Evolutionary conservation across 2,888 invertebrate genomes (phyloP).

Genomic region (Clepsis dumicolana): DNA sequence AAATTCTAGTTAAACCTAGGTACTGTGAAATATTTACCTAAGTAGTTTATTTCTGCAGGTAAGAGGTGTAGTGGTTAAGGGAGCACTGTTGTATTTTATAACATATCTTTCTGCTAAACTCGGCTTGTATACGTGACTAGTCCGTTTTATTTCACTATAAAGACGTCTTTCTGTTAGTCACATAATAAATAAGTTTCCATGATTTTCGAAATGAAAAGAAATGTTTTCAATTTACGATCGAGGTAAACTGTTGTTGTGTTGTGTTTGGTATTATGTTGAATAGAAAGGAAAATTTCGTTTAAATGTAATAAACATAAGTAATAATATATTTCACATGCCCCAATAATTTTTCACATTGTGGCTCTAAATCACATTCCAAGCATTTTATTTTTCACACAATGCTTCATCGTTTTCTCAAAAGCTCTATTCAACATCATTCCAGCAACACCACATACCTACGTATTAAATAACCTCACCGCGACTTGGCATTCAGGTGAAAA

Average conservation of each 20-base stretch:
- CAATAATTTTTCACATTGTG: background rate
- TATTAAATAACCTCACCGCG: slow-evolving; percentile 46
- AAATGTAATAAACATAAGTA: too few species aligned
- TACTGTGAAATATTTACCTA: too few species aligned
- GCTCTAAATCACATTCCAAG: background rate
- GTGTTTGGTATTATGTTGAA: too few species aligned
- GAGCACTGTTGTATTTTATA: background rate
- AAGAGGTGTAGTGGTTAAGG: background rate
- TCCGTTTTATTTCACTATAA: too few species aligned
- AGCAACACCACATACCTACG: slow-evolving; percentile 57
- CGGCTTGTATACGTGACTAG: too few species aligned
- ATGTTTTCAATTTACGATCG: too few species aligned
- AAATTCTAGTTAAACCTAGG: background rate
- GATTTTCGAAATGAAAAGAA: too few species aligned
- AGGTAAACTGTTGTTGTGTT: too few species aligned
- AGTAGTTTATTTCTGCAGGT: background rate
- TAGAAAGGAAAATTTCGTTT: too few species aligned
- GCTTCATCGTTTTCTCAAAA: slow-evolving; percentile 1
- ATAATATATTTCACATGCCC: too few species aligned
- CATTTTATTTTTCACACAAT: background rate
- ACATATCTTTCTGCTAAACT: background rate
- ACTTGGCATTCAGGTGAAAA: slow-evolving; percentile 79
- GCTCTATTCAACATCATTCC: slow-evolving; percentile 11
- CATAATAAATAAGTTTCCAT: too few species aligned
- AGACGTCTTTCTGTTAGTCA: too few species aligned